These are phyloP conservation scores for Oxyruncus cristatus DNA, from an alignment of 2,113 vertebrate genomes.

Conservation along the genomic window DNA sequence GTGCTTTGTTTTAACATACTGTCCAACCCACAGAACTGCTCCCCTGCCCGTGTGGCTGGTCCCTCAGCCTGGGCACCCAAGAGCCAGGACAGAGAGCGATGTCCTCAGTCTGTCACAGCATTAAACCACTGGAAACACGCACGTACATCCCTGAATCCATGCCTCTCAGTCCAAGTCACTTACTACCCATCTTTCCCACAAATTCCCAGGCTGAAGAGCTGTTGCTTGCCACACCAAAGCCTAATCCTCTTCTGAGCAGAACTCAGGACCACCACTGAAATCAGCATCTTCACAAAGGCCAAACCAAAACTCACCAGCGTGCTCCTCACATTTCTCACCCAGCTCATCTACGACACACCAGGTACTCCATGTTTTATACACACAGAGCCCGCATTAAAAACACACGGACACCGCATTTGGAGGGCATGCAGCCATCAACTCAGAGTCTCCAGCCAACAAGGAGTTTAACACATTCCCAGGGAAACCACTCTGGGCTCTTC, in stretches of 20 bases:
- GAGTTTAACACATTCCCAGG: not conserved
- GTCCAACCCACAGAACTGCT: rapidly evolving
- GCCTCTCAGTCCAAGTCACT: not conserved
- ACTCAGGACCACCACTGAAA: not conserved
- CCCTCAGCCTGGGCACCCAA: rapidly evolving
- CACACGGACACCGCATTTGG: rapidly evolving
- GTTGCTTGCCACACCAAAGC: not conserved
- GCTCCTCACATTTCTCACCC: not conserved
- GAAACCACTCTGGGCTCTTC: not conserved
- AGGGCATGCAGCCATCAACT: no score
- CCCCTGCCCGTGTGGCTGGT: rapidly evolving
- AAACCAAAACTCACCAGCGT: not conserved
- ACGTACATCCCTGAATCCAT: rapidly evolving
- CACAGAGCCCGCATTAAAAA: rapidly evolving
- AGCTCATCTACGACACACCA: not conserved
- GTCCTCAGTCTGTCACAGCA: not conserved
- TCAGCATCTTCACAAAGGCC: not conserved
- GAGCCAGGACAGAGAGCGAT: not conserved
- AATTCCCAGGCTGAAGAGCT: not conserved
- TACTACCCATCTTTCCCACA: not conserved
- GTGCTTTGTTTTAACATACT: rapidly evolving
- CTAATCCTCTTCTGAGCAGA: not conserved
- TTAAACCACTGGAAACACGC: not conserved
- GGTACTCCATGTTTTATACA: rapidly evolving
- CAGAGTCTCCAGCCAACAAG: not conserved